Percentiles rank a stretch among this genome's conserved stretches.
Conservation (phyloP, 2,113 vertebrate genomes). For the Litocranius walleri region DNA sequence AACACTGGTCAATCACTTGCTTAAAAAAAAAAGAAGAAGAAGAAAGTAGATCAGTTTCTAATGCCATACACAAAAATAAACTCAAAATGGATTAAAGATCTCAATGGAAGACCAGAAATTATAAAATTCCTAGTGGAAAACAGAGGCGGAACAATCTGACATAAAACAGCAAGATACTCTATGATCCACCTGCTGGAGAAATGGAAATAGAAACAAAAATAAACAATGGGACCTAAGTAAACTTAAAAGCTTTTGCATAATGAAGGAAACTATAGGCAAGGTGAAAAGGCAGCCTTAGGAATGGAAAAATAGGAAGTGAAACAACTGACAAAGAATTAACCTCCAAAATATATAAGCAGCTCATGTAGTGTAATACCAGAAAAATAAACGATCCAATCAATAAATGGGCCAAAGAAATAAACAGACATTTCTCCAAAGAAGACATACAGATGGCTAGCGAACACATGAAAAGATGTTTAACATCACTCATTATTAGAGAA, state of each 20-base stretch:
- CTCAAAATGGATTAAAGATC: neutral
- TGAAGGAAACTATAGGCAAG: neutral
- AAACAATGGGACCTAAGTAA: neutral
- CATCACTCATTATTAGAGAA: neutral
- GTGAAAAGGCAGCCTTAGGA: neutral
- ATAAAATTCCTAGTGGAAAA: neutral
- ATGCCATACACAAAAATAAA: neutral
- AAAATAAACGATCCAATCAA: neutral
- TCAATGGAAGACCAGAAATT: neutral
- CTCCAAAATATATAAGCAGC: neutral
- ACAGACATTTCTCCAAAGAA: neutral
- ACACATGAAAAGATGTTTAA: neutral
- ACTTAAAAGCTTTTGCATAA: neutral
- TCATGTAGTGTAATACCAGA: neutral
- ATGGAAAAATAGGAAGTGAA: neutral
- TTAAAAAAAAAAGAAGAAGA: neutral
- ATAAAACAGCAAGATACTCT: neutral
- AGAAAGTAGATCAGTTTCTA: neutral
- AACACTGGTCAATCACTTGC: neutral
- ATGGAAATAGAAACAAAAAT: neutral
- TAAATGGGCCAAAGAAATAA: neutral
- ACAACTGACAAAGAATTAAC: neutral
- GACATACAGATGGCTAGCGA: neutral
- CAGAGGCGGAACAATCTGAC: neutral
- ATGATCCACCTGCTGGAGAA: neutral